phyloP scores from a whole-genome alignment of 2,113 vertebrate species.

The Acanthisitta chloris region DNA sequence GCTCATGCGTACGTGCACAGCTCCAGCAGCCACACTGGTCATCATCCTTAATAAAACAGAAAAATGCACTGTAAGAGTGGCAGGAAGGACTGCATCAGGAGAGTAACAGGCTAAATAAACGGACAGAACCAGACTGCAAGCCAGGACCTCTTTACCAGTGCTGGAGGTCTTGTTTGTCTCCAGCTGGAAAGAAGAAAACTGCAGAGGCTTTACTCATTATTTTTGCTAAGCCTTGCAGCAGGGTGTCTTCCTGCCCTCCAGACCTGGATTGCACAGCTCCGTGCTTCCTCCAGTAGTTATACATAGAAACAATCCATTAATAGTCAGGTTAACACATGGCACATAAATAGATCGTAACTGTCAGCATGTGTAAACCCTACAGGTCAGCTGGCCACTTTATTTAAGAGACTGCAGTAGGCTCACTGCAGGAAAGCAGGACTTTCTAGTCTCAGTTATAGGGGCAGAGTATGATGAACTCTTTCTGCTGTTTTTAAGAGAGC shows the following conservation, averaged over 20 bases:
- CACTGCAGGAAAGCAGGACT: background rate
- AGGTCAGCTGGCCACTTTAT: background rate
- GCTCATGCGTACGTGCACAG: background rate
- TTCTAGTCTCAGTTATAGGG: background rate
- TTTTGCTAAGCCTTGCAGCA: background rate
- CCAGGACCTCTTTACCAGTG: background rate
- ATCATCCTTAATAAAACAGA: background rate
- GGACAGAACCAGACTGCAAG: background rate
- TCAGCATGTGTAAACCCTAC: background rate
- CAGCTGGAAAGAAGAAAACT: background rate
- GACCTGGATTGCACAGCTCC: background rate
- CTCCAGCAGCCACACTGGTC: background rate
- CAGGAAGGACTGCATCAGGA: background rate
- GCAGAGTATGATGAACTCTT: background rate
- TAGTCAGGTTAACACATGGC: background rate
- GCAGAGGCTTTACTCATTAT: background rate
- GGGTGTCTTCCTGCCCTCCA: background rate
- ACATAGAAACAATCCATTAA: slow-evolving; percentile 29
- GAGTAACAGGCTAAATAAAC: background rate
- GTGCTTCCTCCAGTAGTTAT: background rate
- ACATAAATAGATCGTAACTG: background rate
- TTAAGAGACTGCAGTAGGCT: background rate
- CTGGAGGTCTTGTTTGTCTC: background rate
- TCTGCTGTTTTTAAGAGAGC: background rate
- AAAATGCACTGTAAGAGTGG: background rate